Evolutionary conservation across 2,113 vertebrate genomes (phyloP).

Genomic region (Nematolebias whitei): DNA sequence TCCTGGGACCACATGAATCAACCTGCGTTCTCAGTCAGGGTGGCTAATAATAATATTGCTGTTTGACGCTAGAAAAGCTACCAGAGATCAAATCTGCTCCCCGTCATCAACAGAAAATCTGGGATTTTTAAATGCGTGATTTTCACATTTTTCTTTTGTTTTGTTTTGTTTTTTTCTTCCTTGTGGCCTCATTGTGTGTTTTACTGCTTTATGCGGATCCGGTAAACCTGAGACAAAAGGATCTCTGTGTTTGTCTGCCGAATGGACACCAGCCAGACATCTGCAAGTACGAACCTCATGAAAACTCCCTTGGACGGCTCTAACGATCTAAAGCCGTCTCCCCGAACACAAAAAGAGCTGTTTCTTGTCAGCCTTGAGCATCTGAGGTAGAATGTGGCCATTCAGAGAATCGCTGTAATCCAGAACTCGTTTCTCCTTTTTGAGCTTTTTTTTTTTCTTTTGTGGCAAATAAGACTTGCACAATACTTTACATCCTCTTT

Average conservation of each 20-base stretch:
- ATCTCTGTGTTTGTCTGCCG: constrained; percentile 50
- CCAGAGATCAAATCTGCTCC: background rate
- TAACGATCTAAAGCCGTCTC: constrained; percentile 35
- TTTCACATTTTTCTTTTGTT: constrained; percentile 13
- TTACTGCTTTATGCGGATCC: constrained; percentile 24
- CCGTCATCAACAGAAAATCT: background rate
- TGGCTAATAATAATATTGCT: constrained; percentile 1
- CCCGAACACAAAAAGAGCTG: constrained; percentile 25
- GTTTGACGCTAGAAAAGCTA: background rate
- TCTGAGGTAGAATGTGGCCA: constrained; percentile 39
- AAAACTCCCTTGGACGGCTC: constrained; percentile 40
- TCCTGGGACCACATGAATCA: constrained; percentile 33
- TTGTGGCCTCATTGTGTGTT: constrained; percentile 37
- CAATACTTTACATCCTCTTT: constrained; percentile 76
- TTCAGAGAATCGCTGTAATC: constrained; percentile 36
- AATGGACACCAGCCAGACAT: constrained; percentile 63
- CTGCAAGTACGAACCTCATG: constrained; percentile 34
- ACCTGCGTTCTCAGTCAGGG: background rate
- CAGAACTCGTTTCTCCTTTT: constrained; percentile 59
- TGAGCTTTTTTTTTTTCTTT: constrained; percentile 3
- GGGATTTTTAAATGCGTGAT: background rate
- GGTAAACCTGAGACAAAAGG: constrained; percentile 57
- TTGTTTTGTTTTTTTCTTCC: too few relatives aligned
- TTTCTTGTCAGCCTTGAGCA: constrained; percentile 30
- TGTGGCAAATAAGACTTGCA: constrained; percentile 59